These are phyloP conservation scores for Silurus asotus DNA, from an alignment of 2,113 vertebrate genomes.

Conservation along the genomic window DNA sequence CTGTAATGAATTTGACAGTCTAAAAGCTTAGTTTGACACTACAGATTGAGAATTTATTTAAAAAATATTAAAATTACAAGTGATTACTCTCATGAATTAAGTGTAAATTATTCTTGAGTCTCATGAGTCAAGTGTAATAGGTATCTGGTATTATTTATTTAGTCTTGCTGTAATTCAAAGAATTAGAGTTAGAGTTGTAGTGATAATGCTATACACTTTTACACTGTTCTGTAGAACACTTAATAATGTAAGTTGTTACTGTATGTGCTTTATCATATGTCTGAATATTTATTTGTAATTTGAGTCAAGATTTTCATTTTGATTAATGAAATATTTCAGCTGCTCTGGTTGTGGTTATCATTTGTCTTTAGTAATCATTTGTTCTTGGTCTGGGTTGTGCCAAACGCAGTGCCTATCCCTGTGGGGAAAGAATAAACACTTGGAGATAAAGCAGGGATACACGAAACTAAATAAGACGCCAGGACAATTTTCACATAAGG, in stretches of 20 bases:
- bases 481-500: not conserved
- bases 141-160: not conserved
- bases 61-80: not conserved
- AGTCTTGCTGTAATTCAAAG: not conserved
- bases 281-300: not conserved
- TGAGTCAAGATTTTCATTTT: not conserved
- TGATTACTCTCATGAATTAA: not conserved
- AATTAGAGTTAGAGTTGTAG: not conserved
- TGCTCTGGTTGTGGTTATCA: too few species aligned
- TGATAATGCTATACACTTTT: not conserved
- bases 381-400: not conserved
- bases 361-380: too few species aligned
- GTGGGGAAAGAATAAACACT: not conserved
- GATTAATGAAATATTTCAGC: not conserved
- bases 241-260: not conserved
- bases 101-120: not conserved
- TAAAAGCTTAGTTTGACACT: not conserved
- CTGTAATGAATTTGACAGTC: not conserved
- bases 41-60: not conserved
- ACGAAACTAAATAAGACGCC: not conserved
- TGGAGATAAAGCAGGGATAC: not conserved
- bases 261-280: not conserved
- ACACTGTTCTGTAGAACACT: not conserved
- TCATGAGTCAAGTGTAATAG: not conserved
- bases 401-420: not conserved